phyloP scores from a whole-genome alignment of 92 coral and sea anemone genomes.

The Epizoanthus fatuus region DNA sequence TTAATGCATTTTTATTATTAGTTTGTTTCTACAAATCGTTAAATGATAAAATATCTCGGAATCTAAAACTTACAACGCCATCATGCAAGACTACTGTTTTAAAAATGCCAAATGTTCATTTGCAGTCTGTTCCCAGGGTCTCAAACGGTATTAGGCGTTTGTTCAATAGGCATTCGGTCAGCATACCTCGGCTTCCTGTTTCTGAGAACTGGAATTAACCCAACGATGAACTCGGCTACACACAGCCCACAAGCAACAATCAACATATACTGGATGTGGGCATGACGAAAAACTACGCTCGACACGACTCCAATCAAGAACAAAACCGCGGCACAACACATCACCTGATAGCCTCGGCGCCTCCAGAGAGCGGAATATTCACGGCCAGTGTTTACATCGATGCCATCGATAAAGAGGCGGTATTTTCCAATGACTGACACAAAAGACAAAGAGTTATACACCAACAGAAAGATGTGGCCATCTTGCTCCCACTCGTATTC shows the following conservation, averaged over 20 bases:
- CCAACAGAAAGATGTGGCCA: constrained; percentile 82
- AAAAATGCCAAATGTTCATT: too few relatives aligned
- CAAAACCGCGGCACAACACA: constrained; percentile 67
- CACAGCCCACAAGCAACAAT: constrained; percentile 69
- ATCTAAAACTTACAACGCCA: too few relatives aligned
- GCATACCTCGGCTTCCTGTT: constrained; percentile 70
- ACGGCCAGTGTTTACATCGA: constrained; percentile 26
- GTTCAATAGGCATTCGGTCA: constrained; percentile 7
- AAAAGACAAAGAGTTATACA: constrained; percentile 84
- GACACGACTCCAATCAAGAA: constrained; percentile 70
- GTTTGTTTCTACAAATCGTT: too few relatives aligned
- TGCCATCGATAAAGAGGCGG: constrained; percentile 88
- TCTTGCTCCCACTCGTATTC: constrained; percentile 89
- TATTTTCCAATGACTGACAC: constrained; percentile 78
- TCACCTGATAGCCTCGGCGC: constrained; percentile 83
- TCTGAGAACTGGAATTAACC: constrained; percentile 79
- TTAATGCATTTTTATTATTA: too few relatives aligned
- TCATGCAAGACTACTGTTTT: too few relatives aligned
- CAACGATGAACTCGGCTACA: constrained; percentile 59
- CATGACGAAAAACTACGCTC: constrained; percentile 69
- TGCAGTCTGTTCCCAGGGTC: too few relatives aligned
- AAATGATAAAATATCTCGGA: too few relatives aligned
- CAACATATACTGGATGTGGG: not conserved
- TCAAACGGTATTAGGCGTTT: constrained; percentile 8
- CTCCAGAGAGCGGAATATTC: constrained; percentile 91